These are phyloP conservation scores for Carassius auratus DNA, from an alignment of 2,113 vertebrate genomes.

Conservation along the genomic window DNA sequence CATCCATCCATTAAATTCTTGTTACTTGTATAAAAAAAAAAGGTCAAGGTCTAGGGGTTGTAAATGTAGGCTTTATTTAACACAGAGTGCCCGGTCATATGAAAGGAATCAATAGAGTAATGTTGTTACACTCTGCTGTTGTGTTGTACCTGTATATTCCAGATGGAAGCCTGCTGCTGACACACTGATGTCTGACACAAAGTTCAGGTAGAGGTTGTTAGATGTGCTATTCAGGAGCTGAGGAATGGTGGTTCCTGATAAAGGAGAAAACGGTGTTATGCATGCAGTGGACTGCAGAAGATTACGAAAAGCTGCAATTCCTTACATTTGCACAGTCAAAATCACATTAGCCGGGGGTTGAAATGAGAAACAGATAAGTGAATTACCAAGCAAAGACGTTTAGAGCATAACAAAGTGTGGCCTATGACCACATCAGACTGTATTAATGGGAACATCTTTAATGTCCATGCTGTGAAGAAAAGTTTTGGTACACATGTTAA, in stretches of 20 bases:
- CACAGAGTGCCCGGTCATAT: neutral
- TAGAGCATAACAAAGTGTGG: neutral
- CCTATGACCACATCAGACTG: neutral
- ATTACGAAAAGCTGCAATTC: constrained; percentile 7
- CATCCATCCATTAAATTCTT: no score
- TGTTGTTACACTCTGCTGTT: constrained; percentile 24
- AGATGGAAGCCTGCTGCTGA: constrained; percentile 98
- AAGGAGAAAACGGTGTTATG: constrained; percentile 15
- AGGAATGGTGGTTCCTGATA: constrained; percentile 94
- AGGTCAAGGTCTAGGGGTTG: neutral
- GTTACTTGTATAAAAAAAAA: neutral
- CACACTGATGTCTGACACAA: constrained; percentile 94
- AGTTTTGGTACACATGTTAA: neutral
- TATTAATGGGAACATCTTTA: constrained; percentile 7
- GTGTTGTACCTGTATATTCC: constrained; percentile 90
- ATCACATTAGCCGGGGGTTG: neutral
- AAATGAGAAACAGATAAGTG: constrained; percentile 25
- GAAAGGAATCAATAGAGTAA: constrained; percentile 32
- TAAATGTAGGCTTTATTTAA: neutral
- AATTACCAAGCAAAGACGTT: neutral
- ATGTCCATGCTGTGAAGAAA: constrained; percentile 17
- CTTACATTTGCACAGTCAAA: neutral
- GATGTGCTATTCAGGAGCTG: constrained; percentile 96
- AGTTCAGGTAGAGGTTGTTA: constrained; percentile 97
- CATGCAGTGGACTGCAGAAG: neutral